Percentiles rank a stretch among this genome's conserved stretches.
Conservation (phyloP, 1,140 invertebrate genomes). For the Mycetomoellerius zeteki region DNA sequence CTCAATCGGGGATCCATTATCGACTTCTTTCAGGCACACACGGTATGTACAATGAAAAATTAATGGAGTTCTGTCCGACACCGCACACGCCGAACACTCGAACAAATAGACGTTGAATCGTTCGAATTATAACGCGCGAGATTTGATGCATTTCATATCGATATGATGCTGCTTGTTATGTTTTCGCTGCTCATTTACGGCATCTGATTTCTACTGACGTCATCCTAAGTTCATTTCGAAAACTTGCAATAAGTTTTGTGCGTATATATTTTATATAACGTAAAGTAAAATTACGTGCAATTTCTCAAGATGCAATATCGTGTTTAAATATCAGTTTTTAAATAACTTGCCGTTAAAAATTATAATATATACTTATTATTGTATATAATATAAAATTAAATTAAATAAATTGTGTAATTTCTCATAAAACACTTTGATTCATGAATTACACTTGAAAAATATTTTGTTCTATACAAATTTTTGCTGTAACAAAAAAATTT, state of each 20-base stretch:
- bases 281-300: neutral
- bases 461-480: too few relatives aligned
- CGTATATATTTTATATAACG: neutral
- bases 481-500: too few relatives aligned
- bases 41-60: slow-evolving; percentile 50
- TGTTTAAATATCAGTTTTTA: too few relatives aligned
- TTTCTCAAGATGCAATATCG: neutral
- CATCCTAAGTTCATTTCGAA: neutral
- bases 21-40: slow-evolving; percentile 58
- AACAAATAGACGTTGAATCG: neutral
- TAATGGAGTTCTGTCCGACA: slow-evolving; percentile 25
- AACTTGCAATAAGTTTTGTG: neutral
- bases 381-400: too few relatives aligned
- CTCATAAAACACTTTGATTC: too few relatives aligned
- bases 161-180: neutral
- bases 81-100: neutral
- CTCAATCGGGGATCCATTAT: slow-evolving; percentile 70
- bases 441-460: too few relatives aligned
- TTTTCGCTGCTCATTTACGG: neutral
- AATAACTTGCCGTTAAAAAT: too few relatives aligned
- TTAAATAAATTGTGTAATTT: too few relatives aligned
- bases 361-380: too few relatives aligned
- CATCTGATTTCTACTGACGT: neutral
- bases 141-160: slow-evolving; percentile 11
- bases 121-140: neutral